Evolutionary conservation across 2,113 vertebrate species (phyloP), one percentile per base, ranked within the genome.

Genomic region (Sinocyclocheilus anshuiensis): DNA sequence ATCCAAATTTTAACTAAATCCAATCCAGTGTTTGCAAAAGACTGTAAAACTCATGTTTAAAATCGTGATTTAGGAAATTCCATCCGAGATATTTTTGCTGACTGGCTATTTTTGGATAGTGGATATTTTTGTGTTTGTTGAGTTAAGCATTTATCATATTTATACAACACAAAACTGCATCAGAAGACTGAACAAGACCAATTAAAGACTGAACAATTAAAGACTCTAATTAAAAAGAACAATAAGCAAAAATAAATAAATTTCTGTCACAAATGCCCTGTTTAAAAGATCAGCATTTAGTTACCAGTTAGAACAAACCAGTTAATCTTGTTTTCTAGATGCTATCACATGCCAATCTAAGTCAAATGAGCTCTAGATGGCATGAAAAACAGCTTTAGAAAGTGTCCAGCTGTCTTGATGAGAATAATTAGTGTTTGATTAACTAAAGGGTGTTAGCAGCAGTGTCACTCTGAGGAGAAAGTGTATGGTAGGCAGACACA

Each of bases 401-500:
- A 18, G 26, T 33, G 11, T 48, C n/a, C 12, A 74, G 36, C 16
- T 61, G 45, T 48, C 59, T 57, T 67, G 13, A 55, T 71, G 48
- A 55, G 53, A 48, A 75, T 59, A 81, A 63, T 81, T 75, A 26
- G 65, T 55, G 18, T 74, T 26, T 85, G 50, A 83, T 45, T 83
- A 39, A 45, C 65, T 53, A 15, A 22, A 7, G 71, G 26, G 16
- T 79, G 65, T 71, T 22, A 63, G 65, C 39, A 63, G 65, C 39
- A 2, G 13, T 33, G 15, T 59, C 71, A 53, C 3, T 39, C 53
- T 76, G 63, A 57, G 83, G 88, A 71, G 87, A 90, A 89, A 88
- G 45, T 26, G 36, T 65, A 61, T 55, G 79, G 71, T 33, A 29
- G 13, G 75, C 88, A 90, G 84, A 92, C 92, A 90, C 90, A 88